These are phyloP conservation scores for Harpagifer antarcticus DNA, from an alignment of 2,797 vertebrate species.

Conservation along the genomic window DNA sequence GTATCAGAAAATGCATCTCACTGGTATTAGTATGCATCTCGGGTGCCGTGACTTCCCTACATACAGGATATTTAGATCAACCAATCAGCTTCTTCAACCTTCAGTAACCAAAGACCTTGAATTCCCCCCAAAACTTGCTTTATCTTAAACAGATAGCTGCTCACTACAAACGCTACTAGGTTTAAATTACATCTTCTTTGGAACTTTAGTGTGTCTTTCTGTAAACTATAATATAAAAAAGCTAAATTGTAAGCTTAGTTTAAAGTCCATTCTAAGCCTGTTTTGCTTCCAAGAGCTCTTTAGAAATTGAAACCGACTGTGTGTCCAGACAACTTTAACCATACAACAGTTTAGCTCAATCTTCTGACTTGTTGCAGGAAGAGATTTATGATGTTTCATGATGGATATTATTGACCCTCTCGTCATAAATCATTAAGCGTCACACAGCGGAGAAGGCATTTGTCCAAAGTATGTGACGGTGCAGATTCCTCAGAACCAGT, in stretches of 20 bases:
- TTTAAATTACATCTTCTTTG: not conserved
- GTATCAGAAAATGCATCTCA: no score
- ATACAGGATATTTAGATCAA: not conserved
- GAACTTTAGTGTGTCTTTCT: not conserved
- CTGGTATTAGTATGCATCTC: no score
- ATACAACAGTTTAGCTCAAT: not conserved
- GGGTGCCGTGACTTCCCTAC: no score
- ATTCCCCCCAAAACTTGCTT: not conserved
- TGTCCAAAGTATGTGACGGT: conserved; percentile 12
- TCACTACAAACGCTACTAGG: not conserved
- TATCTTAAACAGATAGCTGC: not conserved
- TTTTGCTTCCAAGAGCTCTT: no score
- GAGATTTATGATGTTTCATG: not conserved
- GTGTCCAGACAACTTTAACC: no score
- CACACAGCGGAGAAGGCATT: not conserved
- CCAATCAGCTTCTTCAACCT: not conserved
- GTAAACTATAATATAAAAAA: not conserved
- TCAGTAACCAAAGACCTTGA: not conserved
- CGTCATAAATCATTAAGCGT: conserved; percentile 16
- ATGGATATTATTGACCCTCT: not conserved
- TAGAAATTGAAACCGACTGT: no score
- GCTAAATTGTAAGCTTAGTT: no score
- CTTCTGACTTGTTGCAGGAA: not conserved
- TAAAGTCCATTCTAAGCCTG: no score
- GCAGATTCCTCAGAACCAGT: conserved; percentile 52